Evolutionary conservation across 2,797 vertebrate genomes (phyloP), one percentile per base, ranked within the genome.

Genomic region (Denticeps clupeoides): DNA sequence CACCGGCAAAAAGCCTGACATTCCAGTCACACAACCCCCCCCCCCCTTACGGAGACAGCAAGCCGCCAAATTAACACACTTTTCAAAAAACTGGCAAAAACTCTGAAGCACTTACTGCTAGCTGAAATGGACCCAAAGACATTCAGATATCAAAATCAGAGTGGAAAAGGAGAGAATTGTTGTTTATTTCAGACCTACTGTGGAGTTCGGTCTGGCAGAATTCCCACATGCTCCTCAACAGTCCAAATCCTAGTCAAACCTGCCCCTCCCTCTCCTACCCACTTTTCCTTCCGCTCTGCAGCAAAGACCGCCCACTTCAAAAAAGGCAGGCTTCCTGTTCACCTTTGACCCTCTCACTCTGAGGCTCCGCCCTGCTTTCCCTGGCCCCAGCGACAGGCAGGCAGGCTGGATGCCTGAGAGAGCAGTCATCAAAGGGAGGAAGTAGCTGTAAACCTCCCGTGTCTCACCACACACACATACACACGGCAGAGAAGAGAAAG

Each of bases 291-390:
- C 48, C 46, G 28, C 57, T 61, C 64, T 4, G n/a, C 15, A 59
- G 68, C 59, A 52, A 47, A 67, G 45, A 63, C 67, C 29, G 58
- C 68, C 69, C 64, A 4, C 59, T 56, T 64, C 57, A 52, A 15
- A 15, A 13, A 33, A 72, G 71, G 72, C 59, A 56, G 49, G 68
- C 78, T 87, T 91, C 82, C 82, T 84, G 70, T 80, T 87, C 75
- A 83, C 74, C 78, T 79, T 77, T 87, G 74, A 86, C 71, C 80
- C 72, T 58, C 43, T 27, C n/a, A n/a, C n/a, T n/a, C 53, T 56
- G 56, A 58, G 28, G 58, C 47, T 48, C 63, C 55, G 41, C 72
- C 69, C 61, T 60, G 59, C 45, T 60, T 64, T 37, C 33, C 16
- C 23, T 25, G 31, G 13, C 10, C 22, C 26, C 9, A 21, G 38